Evolutionary conservation across 2,797 vertebrate species (phyloP).

Genomic region (Pangasius larnaudii): DNA sequence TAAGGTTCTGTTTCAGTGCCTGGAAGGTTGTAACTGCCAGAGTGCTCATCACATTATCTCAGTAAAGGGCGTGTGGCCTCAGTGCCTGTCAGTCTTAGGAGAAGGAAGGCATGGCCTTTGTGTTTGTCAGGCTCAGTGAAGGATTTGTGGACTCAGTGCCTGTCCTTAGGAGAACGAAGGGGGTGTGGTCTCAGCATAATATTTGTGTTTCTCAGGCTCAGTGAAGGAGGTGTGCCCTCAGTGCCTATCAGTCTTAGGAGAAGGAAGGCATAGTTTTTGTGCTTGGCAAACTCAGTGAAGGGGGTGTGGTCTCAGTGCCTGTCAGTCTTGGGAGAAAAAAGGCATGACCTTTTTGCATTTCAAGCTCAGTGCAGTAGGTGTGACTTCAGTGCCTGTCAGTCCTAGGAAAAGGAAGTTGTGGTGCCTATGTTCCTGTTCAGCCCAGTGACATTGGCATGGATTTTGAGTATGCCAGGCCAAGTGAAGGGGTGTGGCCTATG

Average conservation of each 20-base stretch:
- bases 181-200: no score
- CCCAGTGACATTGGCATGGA: no score
- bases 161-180: neutral
- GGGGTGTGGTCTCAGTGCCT: neutral
- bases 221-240: neutral
- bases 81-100: neutral
- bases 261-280: no score
- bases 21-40: neutral
- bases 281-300: neutral
- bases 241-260: neutral
- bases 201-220: no score
- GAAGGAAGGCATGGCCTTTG: neutral
- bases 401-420: neutral
- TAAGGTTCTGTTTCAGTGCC: neutral
- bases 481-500: neutral
- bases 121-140: neutral
- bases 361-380: no score
- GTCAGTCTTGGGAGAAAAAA: no score
- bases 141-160: neutral
- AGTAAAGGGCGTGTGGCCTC: neutral
- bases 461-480: neutral
- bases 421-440: neutral
- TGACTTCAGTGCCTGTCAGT: neutral
- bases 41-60: neutral
- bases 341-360: no score